These are phyloP conservation scores for Metopia argyrocephala DNA, from an alignment of 2,888 invertebrate species.

Conservation along the genomic window DNA sequence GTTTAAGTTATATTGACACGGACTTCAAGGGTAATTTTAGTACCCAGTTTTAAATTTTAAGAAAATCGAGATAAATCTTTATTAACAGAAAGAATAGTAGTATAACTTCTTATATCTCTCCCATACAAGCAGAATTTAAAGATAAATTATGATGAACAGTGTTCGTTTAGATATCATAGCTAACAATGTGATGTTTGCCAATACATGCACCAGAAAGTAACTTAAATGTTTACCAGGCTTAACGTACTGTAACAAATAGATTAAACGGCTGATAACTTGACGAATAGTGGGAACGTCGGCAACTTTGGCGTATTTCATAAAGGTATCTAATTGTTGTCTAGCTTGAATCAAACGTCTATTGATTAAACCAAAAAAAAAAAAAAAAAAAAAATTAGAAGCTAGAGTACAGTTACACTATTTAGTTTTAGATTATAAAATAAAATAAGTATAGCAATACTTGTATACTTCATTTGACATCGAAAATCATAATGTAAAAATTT, in stretches of 20 bases:
- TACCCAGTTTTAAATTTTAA: too few species aligned
- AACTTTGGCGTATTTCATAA: constrained; percentile 94
- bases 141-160: background rate
- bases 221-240: constrained; percentile 94
- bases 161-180: constrained; percentile 85
- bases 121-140: constrained; percentile 6
- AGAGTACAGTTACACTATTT: too few species aligned
- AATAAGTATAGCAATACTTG: too few species aligned
- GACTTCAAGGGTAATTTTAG: too few species aligned
- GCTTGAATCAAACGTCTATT: constrained; percentile 82
- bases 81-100: constrained; percentile 36
- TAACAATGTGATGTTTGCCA: constrained; percentile 93
- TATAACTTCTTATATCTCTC: constrained; percentile 1
- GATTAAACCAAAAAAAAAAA: constrained; percentile 76
- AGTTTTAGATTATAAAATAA: too few species aligned
- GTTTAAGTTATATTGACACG: too few species aligned
- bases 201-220: constrained; percentile 98
- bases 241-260: constrained; percentile 88
- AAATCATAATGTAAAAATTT: too few species aligned
- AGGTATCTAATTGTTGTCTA: constrained; percentile 85
- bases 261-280: constrained; percentile 85
- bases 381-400: too few species aligned
- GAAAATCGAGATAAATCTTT: constrained; percentile 28
- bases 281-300: constrained; percentile 92
- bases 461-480: too few species aligned